Evolutionary conservation across 2,113 vertebrate species (phyloP).

Genomic region (Oxyura jamaicensis): DNA sequence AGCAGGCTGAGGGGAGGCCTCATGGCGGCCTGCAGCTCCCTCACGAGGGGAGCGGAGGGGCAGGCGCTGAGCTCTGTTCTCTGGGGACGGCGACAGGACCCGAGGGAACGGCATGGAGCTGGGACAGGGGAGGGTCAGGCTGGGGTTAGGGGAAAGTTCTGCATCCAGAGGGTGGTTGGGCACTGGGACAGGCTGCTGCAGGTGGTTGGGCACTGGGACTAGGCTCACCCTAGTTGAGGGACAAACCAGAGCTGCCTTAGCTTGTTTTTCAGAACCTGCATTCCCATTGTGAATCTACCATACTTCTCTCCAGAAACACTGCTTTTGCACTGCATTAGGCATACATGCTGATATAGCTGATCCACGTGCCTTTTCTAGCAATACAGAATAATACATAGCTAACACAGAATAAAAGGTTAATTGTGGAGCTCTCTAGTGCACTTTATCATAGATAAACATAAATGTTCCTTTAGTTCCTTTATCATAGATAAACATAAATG

Average conservation of each 20-base stretch:
- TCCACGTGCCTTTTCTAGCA: background rate
- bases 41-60: too few relatives aligned
- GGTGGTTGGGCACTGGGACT: too few relatives aligned
- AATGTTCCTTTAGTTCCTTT: background rate
- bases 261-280: background rate
- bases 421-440: background rate
- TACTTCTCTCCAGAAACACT: background rate
- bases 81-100: too few relatives aligned
- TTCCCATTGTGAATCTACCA: background rate
- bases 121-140: too few relatives aligned
- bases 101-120: too few relatives aligned
- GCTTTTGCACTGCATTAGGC: background rate
- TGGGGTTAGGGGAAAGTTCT: too few relatives aligned
- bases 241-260: background rate
- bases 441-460: background rate
- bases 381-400: background rate
- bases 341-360: background rate
- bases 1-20: too few relatives aligned
- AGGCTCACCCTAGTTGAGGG: background rate
- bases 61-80: too few relatives aligned
- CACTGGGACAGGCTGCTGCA: too few relatives aligned
- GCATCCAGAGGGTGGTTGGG: too few relatives aligned
- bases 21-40: too few relatives aligned
- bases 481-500: background rate
- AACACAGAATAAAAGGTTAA: background rate